Evolutionary conservation across 2,888 invertebrate species (phyloP).

Genomic region (Chrysomela aeneicollis): DNA sequence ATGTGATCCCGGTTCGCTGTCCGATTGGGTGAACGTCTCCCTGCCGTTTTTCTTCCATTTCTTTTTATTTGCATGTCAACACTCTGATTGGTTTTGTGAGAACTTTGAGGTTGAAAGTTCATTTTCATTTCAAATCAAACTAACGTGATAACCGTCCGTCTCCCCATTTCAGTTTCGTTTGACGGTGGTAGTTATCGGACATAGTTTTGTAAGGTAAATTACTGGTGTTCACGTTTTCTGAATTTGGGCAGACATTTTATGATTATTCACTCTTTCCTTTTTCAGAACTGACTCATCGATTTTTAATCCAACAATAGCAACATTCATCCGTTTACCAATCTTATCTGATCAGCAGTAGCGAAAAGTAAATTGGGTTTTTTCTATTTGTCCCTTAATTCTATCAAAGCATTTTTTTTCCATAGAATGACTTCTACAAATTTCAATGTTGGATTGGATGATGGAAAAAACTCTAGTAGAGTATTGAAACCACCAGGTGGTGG

Average conservation of each 20-base stretch:
- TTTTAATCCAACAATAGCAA: constrained; percentile 19
- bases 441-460: constrained; percentile 47
- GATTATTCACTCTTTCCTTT: constrained; percentile 9
- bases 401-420: constrained; percentile 26
- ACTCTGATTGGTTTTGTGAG: constrained; percentile 19
- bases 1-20: constrained; percentile 30
- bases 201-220: constrained; percentile 23
- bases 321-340: background rate
- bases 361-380: background rate
- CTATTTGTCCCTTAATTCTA: too few relatives aligned
- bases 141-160: constrained; percentile 22
- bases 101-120: constrained; percentile 30
- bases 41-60: constrained; percentile 26
- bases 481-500: constrained; percentile 62
- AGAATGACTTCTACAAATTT: constrained; percentile 54
- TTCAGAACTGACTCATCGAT: constrained; percentile 24
- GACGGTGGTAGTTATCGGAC: constrained; percentile 16
- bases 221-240: background rate
- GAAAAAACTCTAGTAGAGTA: constrained; percentile 58
- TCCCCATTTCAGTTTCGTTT: constrained; percentile 7
- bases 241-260: constrained; percentile 20
- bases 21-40: constrained; percentile 26
- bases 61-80: constrained; percentile 27
- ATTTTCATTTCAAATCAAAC: constrained; percentile 30
- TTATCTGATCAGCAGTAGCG: background rate